A percentile compares a stretch with the other conserved stretches of the same genome.
Evolutionary conservation across 2,888 invertebrate genomes (phyloP).

Genomic region (Eristalis tenax): DNA sequence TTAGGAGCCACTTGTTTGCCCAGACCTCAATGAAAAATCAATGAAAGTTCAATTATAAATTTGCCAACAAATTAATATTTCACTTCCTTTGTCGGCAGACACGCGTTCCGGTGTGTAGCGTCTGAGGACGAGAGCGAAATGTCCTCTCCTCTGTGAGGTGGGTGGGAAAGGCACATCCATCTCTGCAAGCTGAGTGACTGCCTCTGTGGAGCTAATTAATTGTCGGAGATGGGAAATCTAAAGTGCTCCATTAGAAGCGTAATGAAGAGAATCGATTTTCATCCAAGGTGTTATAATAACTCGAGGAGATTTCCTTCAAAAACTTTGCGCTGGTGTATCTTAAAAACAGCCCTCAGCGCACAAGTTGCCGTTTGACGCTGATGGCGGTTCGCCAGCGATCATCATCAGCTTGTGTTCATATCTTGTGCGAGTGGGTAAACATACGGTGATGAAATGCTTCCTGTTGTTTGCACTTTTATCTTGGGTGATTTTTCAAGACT

Average conservation of each 20-base stretch:
- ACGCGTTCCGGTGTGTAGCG: conserved; percentile 24
- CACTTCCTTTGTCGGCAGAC: conserved; percentile 31
- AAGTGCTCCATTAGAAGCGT: conserved; percentile 60
- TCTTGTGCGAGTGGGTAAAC: conserved; percentile 3
- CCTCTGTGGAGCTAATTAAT: conserved; percentile 34
- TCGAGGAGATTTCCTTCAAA: conserved; percentile 28
- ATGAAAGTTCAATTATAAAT: conserved; percentile 61
- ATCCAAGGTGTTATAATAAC: conserved; percentile 51
- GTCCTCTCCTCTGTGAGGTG: background rate
- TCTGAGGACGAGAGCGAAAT: conserved; percentile 15
- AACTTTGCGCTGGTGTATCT: conserved; percentile 20
- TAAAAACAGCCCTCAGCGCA: conserved; percentile 4
- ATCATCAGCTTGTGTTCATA: conserved; percentile 18
- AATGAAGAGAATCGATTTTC: conserved; percentile 55
- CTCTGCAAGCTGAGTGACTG: conserved; percentile 18
- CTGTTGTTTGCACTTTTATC: background rate
- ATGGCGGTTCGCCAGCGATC: background rate
- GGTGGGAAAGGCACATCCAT: background rate
- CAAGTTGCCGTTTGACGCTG: background rate
- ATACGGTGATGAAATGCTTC: background rate
- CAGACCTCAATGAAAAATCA: conserved; percentile 37
- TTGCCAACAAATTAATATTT: conserved; percentile 60
- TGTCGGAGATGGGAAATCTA: conserved; percentile 45
- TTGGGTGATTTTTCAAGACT: background rate
- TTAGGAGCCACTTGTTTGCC: conserved; percentile 44